Base-by-base conservation (phyloP, 2,888 invertebrate species). In the Zelleria hepariella region DNA sequence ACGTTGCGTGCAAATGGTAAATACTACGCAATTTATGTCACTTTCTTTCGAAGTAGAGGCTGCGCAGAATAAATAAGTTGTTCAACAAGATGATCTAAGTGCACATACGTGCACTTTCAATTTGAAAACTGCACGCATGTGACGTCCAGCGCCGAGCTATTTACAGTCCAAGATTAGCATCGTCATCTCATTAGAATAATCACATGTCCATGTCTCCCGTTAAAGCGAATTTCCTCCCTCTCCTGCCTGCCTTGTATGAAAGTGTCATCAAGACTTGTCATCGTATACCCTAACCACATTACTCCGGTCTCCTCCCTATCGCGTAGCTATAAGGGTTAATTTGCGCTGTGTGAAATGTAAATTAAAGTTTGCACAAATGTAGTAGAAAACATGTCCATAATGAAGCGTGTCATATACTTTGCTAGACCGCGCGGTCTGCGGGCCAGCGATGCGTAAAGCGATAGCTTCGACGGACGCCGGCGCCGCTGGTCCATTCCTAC, bases 371-470 rank as follows among this genome's bases (percentile, higher is more conserved):
- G 54, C 24, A 6, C 8, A 54, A 25, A 18, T 25, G 26, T 18
- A 25, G 26, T 26, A 54, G 54, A 54, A 60, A 60, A 60, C 62
- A 58, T 49, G 55, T 49, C 60, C 55, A 59, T 60, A 62, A 62
- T 62, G 59, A 61, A 61, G 55, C 61, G 61, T 56, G 56, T 56
- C 48, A 61, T 60, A 62, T 62, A 61, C 62, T 65, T 63, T 66
- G 63, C 66, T 65, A 64, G 63, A 42, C 32, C 32, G 63, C 55
- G 60, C 52, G 52, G 56, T 58, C 42, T 58, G 49, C 23, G 52
- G 47, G 25, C 47, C 65, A 68, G 61, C 66, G 71, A 72, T 68
- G 75, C 78, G 76, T 78, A 68, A 77, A 55, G 24, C 57, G 57
- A 60, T 60, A 57, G 49, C 60, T 15, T 53, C 59, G 47, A 59